phyloP scores from a whole-genome alignment of 2,113 vertebrate genomes.

The Spermophilus dauricus region DNA sequence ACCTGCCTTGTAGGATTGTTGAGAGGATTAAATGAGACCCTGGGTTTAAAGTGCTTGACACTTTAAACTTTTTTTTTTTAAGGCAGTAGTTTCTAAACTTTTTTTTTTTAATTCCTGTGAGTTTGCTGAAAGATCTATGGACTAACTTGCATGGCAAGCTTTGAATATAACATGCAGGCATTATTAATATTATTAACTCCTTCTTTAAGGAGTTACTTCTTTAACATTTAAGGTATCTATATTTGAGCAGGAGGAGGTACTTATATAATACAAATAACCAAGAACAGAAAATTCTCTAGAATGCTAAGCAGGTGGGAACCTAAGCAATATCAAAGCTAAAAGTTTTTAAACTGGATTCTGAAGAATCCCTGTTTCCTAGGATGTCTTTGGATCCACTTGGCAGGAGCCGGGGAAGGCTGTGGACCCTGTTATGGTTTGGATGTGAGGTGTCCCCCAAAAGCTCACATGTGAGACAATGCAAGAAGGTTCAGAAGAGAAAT shows the following conservation, averaged over 20 bases:
- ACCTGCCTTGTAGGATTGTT: not conserved
- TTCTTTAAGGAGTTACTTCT: not conserved
- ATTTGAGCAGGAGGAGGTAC: not conserved
- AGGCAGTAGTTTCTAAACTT: too few relatives aligned
- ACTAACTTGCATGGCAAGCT: not conserved
- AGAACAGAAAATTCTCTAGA: not conserved
- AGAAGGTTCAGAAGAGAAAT: too few relatives aligned
- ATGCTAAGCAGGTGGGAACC: not conserved
- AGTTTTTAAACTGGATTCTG: not conserved
- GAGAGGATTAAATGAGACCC: not conserved
- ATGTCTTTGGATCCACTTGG: not conserved
- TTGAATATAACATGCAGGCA: not conserved
- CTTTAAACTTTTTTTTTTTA: too few relatives aligned
- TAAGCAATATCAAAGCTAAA: not conserved
- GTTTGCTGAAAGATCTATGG: too few relatives aligned
- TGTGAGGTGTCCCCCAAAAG: too few relatives aligned
- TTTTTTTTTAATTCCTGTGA: too few relatives aligned
- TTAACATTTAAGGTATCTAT: not conserved
- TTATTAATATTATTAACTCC: not conserved
- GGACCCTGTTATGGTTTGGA: too few relatives aligned
- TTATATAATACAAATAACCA: not conserved
- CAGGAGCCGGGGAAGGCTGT: not conserved
- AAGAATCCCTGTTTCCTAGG: not conserved
- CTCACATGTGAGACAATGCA: too few relatives aligned
- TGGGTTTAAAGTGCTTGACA: not conserved